A percentile compares a stretch with the other conserved stretches of the same genome.
Evolutionary conservation across 2,888 invertebrate species (phyloP).

Genomic region (Auanema sp.): DNA sequence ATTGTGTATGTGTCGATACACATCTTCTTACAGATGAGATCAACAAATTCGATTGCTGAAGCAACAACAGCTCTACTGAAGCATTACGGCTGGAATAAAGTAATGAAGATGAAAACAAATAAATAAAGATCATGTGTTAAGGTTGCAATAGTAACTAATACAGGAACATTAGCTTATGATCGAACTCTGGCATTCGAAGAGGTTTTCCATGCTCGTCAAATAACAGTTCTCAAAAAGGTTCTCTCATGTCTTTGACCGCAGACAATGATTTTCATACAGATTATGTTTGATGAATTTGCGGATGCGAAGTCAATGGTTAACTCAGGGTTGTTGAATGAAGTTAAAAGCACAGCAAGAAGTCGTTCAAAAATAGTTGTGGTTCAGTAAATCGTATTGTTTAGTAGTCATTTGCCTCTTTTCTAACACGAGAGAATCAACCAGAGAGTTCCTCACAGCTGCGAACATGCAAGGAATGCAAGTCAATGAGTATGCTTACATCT

Average conservation of each 20-base stretch:
- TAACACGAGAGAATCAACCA: conserved; percentile 39
- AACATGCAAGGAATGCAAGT: conserved; percentile 35
- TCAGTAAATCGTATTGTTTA: not conserved
- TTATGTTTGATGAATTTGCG: conserved; percentile 46
- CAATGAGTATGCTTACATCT: conserved; percentile 41
- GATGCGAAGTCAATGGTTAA: conserved; percentile 37
- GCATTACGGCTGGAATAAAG: conserved; percentile 56
- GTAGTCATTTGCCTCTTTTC: conserved; percentile 44
- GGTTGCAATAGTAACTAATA: conserved; percentile 48
- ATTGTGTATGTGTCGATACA: not conserved
- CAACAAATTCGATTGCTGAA: conserved; percentile 59
- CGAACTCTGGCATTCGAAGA: conserved; percentile 42
- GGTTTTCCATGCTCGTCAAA: conserved; percentile 37
- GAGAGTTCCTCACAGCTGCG: conserved; percentile 43
- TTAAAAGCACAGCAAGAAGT: conserved; percentile 43
- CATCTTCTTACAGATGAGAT: conserved; percentile 28
- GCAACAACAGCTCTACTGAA: conserved; percentile 51
- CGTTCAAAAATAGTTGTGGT: not conserved
- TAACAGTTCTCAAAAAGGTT: conserved; percentile 39
- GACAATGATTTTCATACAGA: conserved; percentile 8
- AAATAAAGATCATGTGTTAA: conserved; percentile 6
- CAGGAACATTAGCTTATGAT: conserved; percentile 41
- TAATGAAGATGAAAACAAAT: conserved; percentile 13
- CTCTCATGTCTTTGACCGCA: not conserved
- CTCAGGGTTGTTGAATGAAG: conserved; percentile 36